These are phyloP conservation scores for Ochropleura plecta DNA, from an alignment of 2,888 invertebrate genomes.

Conservation along the genomic window DNA sequence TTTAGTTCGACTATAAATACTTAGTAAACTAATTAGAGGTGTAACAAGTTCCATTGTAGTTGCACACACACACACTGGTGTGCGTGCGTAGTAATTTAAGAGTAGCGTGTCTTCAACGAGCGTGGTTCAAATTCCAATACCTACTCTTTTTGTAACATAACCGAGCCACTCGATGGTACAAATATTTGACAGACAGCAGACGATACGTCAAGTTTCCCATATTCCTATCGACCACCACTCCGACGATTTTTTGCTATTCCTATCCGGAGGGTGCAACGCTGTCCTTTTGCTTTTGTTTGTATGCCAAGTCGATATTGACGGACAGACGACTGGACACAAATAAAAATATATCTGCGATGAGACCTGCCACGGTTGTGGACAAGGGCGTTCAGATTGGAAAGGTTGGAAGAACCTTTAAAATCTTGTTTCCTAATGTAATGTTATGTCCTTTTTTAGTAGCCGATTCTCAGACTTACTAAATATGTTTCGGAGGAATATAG, in stretches of 20 bases:
- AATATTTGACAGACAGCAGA: constrained; percentile 3
- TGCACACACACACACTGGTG: too few species aligned
- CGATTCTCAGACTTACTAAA: too few species aligned
- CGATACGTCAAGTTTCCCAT: constrained; percentile 16
- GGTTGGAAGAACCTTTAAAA: not conserved
- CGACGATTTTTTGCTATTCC: constrained; percentile 43
- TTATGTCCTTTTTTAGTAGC: too few species aligned
- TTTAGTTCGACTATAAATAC: not conserved
- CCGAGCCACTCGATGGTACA: not conserved
- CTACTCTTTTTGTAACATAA: not conserved
- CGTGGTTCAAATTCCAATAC: not conserved
- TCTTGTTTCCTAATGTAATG: too few species aligned
- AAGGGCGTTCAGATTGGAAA: constrained; percentile 11
- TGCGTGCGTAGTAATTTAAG: not conserved
- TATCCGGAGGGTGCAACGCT: constrained; percentile 19
- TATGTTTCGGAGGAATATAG: too few species aligned
- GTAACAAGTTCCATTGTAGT: not conserved
- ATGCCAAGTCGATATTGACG: constrained; percentile 70
- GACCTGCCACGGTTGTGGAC: constrained; percentile 29
- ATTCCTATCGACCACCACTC: constrained; percentile 25
- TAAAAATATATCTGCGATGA: constrained; percentile 27
- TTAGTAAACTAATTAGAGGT: not conserved
- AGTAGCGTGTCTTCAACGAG: not conserved
- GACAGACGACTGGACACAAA: constrained; percentile 64
- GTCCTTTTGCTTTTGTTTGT: constrained; percentile 62